A percentile compares a stretch with the other conserved stretches of the same genome.
phyloP scores from a whole-genome alignment of 2,888 invertebrate genomes.

The Elgonia sp. region DNA sequence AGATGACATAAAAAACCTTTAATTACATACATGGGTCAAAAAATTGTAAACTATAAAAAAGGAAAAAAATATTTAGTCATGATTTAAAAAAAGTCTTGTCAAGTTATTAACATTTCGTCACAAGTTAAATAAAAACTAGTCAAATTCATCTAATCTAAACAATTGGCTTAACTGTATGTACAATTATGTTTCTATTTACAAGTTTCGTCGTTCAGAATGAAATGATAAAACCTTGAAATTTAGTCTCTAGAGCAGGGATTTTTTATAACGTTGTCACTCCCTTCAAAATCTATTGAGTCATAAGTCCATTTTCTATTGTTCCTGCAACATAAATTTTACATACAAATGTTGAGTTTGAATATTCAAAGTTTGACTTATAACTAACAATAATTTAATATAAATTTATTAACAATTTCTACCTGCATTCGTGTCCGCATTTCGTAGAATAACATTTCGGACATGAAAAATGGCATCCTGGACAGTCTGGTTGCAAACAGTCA shows the following conservation, averaged over 20 bases:
- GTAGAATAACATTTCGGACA: conserved; percentile 91
- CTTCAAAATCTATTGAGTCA: conserved; percentile 93
- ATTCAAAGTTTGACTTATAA: not conserved
- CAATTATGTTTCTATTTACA: not conserved
- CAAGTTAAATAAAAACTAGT: no score
- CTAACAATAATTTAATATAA: not conserved
- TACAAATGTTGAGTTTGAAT: not conserved
- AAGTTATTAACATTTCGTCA: no score
- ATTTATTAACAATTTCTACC: conserved; percentile 86
- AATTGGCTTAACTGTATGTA: not conserved
- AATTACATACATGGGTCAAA: no score
- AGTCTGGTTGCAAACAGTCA: conserved; percentile 93
- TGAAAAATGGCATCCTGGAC: conserved; percentile 95
- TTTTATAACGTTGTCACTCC: conserved; percentile 90
- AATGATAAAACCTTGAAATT: not conserved
- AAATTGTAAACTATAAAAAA: no score
- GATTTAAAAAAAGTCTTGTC: no score
- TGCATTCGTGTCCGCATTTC: conserved; percentile 94
- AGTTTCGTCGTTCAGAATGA: not conserved
- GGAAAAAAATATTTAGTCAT: no score
- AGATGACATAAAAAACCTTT: no score
- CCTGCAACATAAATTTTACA: conserved; percentile 86
- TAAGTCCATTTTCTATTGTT: conserved; percentile 93
- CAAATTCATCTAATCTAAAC: no score
- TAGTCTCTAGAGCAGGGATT: conserved; percentile 86